Evolutionary conservation across 2,888 invertebrate genomes (phyloP), one percentile per base, ranked within the genome.

Genomic region (Conchocele bisecta): DNA sequence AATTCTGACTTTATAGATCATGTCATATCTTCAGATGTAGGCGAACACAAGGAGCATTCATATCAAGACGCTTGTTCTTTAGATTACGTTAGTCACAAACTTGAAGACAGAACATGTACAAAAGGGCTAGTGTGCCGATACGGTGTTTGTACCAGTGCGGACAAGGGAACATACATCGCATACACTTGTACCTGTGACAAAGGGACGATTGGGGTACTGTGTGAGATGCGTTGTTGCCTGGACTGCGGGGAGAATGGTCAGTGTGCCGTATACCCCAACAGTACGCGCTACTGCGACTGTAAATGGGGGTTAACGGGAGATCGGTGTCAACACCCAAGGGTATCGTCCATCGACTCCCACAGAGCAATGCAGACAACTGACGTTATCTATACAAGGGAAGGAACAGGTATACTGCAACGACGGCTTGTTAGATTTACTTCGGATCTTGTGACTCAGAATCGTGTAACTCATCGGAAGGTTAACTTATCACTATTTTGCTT

Each of bases 171-270:
- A 20, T 58, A 72, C 17, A 61, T 69, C 17, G 63, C 63, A 5
- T 69, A 58, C 35, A 51, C 53, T n/a, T 74, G 74, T 28, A 24
- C 50, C 1, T 74, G 74, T 53, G 74, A 74, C 26, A 17, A 42
- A 11, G 74, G 74, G 3, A 65, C 74, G 0, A 56, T 41, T 11
- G 74, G 74, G 4, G 17, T 74, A 9, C 51, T 74, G 13, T 74
- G 74, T 54, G 69, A 74, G 26, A 44, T 53, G 22, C 69, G 69
- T 46, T 74, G 74, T 48, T 74, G 74, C 42, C 37, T 69, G 22
- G 51, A 69, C 29, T 74, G 74, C 44, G 74, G 74, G 11, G 37
- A 44, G 2, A 60, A 69, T 37, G 74, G 74, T 39, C 46, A 33
- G 6, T 74, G 74, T 48, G 57, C 26, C 5, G 28, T 69, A 17